phyloP scores from a whole-genome alignment of 2,888 invertebrate genomes.

The Orchesellides sinensis region DNA sequence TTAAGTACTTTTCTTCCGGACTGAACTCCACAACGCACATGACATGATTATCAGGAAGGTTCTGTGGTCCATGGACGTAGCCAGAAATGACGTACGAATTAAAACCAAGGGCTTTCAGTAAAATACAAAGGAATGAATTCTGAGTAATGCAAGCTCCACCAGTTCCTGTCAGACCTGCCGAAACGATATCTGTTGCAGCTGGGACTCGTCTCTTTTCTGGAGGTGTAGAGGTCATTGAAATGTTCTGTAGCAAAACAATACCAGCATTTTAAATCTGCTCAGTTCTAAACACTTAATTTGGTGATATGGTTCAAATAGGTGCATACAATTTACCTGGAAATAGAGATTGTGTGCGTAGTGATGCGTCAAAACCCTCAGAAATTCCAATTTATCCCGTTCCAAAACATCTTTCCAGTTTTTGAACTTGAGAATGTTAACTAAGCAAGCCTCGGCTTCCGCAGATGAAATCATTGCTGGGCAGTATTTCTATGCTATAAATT shows the following conservation, averaged over 20 bases:
- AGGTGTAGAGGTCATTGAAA: slow-evolving; percentile 23
- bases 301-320: neutral
- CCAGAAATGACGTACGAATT: slow-evolving; percentile 56
- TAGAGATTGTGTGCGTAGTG: slow-evolving; percentile 30
- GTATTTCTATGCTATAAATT: too few species aligned
- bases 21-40: slow-evolving; percentile 63
- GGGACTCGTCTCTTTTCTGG: slow-evolving; percentile 50
- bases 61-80: slow-evolving; percentile 51
- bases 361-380: slow-evolving; percentile 38
- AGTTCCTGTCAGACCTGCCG: slow-evolving; percentile 46
- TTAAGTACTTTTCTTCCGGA: slow-evolving; percentile 55
- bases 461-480: slow-evolving; percentile 49
- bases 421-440: slow-evolving; percentile 33
- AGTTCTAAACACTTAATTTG: neutral
- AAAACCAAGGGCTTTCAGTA: slow-evolving; percentile 64
- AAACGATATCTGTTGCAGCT: slow-evolving; percentile 24
- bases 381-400: slow-evolving; percentile 41
- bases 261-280: neutral
- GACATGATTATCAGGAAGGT: slow-evolving; percentile 60
- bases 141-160: slow-evolving; percentile 70
- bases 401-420: slow-evolving; percentile 57
- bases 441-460: slow-evolving; percentile 34
- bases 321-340: slow-evolving; percentile 41
- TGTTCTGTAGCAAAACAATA: slow-evolving; percentile 29
- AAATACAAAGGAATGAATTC: slow-evolving; percentile 59